These are phyloP conservation scores for Drosophila sp. DNA, from an alignment of 1,140 invertebrate species.

Conservation along the genomic window DNA sequence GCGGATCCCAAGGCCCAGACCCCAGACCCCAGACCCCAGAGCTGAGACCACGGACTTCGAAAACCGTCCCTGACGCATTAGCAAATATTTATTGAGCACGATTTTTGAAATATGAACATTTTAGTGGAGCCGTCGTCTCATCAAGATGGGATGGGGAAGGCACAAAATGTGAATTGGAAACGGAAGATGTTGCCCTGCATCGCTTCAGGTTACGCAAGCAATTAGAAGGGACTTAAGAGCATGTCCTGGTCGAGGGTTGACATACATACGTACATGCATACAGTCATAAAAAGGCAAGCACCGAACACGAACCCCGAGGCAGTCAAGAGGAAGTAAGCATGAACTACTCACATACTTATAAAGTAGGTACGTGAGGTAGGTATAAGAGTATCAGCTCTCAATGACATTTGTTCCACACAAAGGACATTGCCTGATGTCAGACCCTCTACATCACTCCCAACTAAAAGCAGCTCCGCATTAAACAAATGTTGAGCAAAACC, in stretches of 20 bases:
- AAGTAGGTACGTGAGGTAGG: conserved; percentile 34
- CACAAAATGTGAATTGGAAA: conserved; percentile 16
- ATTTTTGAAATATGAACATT: conserved; percentile 79
- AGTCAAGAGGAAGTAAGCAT: conserved; percentile 74
- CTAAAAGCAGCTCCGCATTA: conserved; percentile 14
- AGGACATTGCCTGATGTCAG: conserved; percentile 52
- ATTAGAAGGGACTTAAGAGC: conserved; percentile 71
- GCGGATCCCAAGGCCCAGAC: not conserved
- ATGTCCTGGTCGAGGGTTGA: conserved; percentile 54
- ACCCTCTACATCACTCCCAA: not conserved
- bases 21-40: not conserved
- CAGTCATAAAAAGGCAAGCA: conserved; percentile 64
- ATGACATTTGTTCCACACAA: conserved; percentile 61
- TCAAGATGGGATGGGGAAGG: not conserved
- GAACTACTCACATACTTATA: conserved; percentile 59
- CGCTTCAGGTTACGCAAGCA: conserved; percentile 78
- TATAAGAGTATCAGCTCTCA: conserved; percentile 40
- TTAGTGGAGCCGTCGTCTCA: conserved; percentile 35
- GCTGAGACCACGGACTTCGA: not conserved
- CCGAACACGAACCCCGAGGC: conserved; percentile 36
- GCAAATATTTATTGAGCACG: conserved; percentile 81
- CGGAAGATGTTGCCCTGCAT: conserved; percentile 43
- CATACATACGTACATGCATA: conserved; percentile 41
- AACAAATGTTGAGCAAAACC: conserved; percentile 16
- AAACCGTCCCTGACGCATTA: conserved; percentile 42